These are phyloP conservation scores for Dolichomitus sp. DNA, from an alignment of 2,888 invertebrate genomes.

Conservation along the genomic window DNA sequence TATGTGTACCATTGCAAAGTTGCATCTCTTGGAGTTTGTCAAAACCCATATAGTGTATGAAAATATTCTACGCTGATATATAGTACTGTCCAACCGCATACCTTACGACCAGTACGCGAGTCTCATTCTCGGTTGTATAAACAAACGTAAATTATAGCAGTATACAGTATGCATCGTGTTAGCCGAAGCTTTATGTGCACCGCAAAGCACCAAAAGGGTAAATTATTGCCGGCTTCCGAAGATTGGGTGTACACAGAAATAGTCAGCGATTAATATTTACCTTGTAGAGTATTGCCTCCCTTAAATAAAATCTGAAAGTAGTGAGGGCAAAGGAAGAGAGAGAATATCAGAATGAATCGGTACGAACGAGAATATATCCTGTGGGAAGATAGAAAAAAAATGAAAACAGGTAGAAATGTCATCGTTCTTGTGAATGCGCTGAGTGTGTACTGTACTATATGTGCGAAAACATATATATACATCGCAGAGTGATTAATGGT, in stretches of 20 bases:
- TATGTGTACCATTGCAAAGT: not conserved
- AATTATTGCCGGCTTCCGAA: not conserved
- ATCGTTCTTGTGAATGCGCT: slow-evolving; percentile 32
- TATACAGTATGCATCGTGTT: slow-evolving; percentile 29
- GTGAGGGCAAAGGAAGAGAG: slow-evolving; percentile 32
- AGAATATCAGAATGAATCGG: slow-evolving; percentile 39
- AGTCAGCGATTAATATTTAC: slow-evolving; percentile 18
- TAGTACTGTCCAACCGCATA: slow-evolving; percentile 12
- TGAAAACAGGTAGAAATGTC: slow-evolving; percentile 33
- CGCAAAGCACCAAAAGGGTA: not conserved
- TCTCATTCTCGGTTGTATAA: slow-evolving; percentile 48
- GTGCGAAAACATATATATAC: slow-evolving; percentile 8
- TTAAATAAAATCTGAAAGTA: slow-evolving; percentile 59
- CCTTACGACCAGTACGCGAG: not conserved
- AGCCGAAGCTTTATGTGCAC: not conserved
- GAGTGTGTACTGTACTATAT: slow-evolving; percentile 37
- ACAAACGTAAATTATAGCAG: slow-evolving; percentile 44
- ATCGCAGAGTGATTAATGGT: slow-evolving; percentile 57
- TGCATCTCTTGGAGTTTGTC: slow-evolving; percentile 32
- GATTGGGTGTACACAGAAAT: slow-evolving; percentile 33
- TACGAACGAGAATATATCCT: slow-evolving; percentile 52
- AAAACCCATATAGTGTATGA: slow-evolving; percentile 12
- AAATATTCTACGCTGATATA: slow-evolving; percentile 9
- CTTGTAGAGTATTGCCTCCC: slow-evolving; percentile 6
- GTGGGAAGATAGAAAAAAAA: slow-evolving; percentile 32